Evolutionary conservation across 2,888 invertebrate genomes (phyloP), one percentile per base, ranked within the genome.

Genomic region (Papilio protenor): DNA sequence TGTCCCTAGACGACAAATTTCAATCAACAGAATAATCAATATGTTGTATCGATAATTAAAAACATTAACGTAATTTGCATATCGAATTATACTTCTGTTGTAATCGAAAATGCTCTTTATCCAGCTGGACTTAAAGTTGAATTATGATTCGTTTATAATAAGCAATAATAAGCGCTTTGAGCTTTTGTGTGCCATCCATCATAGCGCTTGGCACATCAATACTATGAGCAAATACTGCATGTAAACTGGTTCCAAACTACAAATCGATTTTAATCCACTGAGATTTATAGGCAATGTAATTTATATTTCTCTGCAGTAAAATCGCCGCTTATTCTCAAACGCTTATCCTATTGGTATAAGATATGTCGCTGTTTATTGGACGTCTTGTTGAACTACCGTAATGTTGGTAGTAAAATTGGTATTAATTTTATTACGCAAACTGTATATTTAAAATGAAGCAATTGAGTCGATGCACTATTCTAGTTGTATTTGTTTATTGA

Each of bases 191-290:
- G 86, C 86, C 86, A 90, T 91, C 88, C 85, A 90, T 91, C 91
- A 90, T 87, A 85, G 64, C 80, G 82, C 82, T 82, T 88, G 89
- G 88, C 91, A 91, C 87, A 87, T 91, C 90, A 90, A 89, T 91
- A 89, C 87, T 84, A 82, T 87, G 87, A 87, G 87, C 88, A 91
- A 90, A 90, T 91, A 89, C 87, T 87, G 83, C 80, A 82, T 85
- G 87, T 88, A 89, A 78, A 89, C 89, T 87, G 86, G 88, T 89
- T 88, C 81, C 84, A 79, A 84, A 84, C 85, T 86, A 88, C 88
- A 87, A 89, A 89, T 88, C 87, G 87, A 87, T 88, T 86, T 87
- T 88, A 89, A 90, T 89, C 88, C 85, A 84, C 82, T 83, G 83
- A 86, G 87, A 89, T 90, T 90, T 89, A 88, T 89, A 83, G 84